phyloP scores from a whole-genome alignment of 2,888 invertebrate species.

The Amphipyra tragopoginis region DNA sequence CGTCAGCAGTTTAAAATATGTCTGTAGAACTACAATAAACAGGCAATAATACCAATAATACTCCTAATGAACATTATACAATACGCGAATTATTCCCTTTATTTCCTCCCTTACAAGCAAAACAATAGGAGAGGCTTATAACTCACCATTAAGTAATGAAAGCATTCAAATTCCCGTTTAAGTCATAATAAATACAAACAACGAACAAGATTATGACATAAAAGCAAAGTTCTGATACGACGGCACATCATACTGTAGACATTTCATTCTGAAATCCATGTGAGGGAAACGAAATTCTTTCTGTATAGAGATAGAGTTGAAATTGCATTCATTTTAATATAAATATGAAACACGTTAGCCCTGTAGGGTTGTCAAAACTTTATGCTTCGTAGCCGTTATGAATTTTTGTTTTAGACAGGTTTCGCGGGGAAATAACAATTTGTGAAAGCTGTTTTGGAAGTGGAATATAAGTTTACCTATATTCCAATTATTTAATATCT shows the following conservation, averaged over 20 bases:
- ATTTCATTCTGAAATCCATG: conserved; percentile 13
- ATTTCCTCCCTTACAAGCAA: conserved; percentile 5
- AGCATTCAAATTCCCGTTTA: conserved; percentile 35
- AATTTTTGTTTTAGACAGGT: conserved; percentile 33
- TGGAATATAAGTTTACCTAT: too few species aligned
- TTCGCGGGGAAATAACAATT: background rate
- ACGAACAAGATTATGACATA: conserved; percentile 47
- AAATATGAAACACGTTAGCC: conserved; percentile 12
- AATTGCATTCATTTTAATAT: conserved; percentile 19
- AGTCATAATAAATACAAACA: conserved; percentile 36
- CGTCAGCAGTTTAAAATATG: too few species aligned
- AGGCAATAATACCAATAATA: background rate
- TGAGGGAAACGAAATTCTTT: conserved; percentile 21
- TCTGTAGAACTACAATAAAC: background rate
- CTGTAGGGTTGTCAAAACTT: conserved; percentile 35
- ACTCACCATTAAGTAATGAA: conserved; percentile 30
- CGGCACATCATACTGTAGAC: conserved; percentile 19
- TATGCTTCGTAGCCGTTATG: conserved; percentile 24
- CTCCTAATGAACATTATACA: conserved; percentile 3
- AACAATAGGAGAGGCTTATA: conserved; percentile 29
- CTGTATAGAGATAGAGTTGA: background rate
- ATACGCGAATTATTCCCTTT: conserved; percentile 8
- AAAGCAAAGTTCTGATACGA: conserved; percentile 44
- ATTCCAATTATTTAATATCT: too few species aligned
- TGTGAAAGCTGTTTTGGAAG: background rate